Evolutionary conservation across 2,797 vertebrate species (phyloP).

Genomic region (Denticeps clupeoides): DNA sequence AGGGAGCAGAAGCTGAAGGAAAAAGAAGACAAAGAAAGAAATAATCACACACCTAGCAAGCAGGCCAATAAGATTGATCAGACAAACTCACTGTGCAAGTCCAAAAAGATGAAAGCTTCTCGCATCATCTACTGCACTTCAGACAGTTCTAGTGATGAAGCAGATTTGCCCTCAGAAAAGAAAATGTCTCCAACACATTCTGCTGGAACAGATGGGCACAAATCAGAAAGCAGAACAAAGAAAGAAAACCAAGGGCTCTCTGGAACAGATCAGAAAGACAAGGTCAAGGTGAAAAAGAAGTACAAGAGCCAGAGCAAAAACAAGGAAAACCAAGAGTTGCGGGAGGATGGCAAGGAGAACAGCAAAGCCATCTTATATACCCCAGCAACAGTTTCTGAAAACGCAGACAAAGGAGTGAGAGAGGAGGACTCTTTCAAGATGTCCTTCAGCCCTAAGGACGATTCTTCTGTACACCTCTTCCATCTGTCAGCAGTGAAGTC

Average conservation of each 20-base stretch:
- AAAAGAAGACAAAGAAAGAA: conserved; percentile 74
- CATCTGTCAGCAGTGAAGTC: conserved; percentile 87
- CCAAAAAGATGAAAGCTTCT: conserved; percentile 77
- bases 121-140: conserved; percentile 81
- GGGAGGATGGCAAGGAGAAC: conserved; percentile 83
- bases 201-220: conserved; percentile 63
- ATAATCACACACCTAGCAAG: conserved; percentile 69
- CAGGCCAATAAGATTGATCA: conserved; percentile 71
- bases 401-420: conserved; percentile 67
- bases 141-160: conserved; percentile 92
- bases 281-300: conserved; percentile 92
- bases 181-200: conserved; percentile 71
- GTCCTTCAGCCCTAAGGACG: conserved; percentile 90
- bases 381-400: conserved; percentile 65
- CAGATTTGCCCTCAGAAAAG: conserved; percentile 73
- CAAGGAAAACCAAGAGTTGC: conserved; percentile 92
- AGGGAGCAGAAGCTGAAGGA: conserved; percentile 79
- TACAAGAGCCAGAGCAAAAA: conserved; percentile 95
- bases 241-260: conserved; percentile 59
- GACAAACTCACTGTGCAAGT: conserved; percentile 66
- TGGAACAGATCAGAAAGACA: conserved; percentile 78
- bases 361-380: conserved; percentile 72
- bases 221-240: conserved; percentile 67
- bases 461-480: conserved; percentile 88
- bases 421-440: conserved; percentile 94